These are phyloP conservation scores for Myopa tessellatipennis DNA, from an alignment of 2,888 invertebrate genomes.

Conservation along the genomic window DNA sequence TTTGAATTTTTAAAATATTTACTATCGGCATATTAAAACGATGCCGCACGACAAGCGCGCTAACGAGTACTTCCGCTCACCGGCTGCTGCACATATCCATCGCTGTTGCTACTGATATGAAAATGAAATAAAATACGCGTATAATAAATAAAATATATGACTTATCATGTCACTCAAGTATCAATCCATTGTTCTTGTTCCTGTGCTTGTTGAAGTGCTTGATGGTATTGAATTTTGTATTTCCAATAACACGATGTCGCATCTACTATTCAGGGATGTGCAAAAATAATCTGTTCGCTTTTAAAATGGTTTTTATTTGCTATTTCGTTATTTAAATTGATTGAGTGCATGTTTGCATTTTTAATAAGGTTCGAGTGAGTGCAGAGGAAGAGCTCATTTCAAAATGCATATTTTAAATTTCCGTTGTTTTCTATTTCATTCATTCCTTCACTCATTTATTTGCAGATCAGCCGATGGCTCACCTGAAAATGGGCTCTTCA, in stretches of 20 bases:
- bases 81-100: too few species aligned
- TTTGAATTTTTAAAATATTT: slow-evolving; percentile 12
- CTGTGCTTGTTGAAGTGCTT: neutral
- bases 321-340: slow-evolving; percentile 29
- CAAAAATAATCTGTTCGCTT: neutral
- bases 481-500: slow-evolving; percentile 85
- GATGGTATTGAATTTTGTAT: neutral
- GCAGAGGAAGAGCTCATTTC: neutral
- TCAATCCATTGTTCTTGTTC: neutral
- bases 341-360: slow-evolving; percentile 32
- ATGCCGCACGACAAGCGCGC: too few species aligned
- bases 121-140: too few species aligned
- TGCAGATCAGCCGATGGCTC: slow-evolving; percentile 84
- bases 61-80: too few species aligned
- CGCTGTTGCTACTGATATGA: too few species aligned
- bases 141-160: too few species aligned
- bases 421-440: too few species aligned
- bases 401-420: neutral
- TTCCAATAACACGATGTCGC: neutral
- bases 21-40: neutral
- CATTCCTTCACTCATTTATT: slow-evolving; percentile 45
- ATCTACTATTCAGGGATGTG: neutral
- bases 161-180: too few species aligned
- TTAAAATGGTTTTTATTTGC: neutral
- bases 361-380: neutral